Evolutionary conservation across 2,888 invertebrate species (phyloP).

Genomic region (Syritta pipiens): DNA sequence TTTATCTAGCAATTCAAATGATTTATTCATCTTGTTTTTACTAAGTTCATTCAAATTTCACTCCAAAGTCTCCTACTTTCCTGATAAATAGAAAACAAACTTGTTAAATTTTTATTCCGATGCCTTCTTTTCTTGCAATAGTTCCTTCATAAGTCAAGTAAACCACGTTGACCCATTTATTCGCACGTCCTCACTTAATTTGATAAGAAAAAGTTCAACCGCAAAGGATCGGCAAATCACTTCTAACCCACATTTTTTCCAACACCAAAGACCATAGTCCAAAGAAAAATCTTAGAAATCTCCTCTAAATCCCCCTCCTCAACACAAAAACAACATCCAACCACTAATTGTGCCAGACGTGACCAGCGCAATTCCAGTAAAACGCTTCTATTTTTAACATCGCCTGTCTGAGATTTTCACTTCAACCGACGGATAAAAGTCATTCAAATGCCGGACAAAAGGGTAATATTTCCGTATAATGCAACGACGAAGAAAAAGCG

Average conservation of each 20-base stretch:
- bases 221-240: background rate
- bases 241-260: conserved; percentile 19
- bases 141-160: too few species aligned
- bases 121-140: too few species aligned
- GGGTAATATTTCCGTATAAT: conserved; percentile 45
- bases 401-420: conserved; percentile 31
- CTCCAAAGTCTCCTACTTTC: too few species aligned
- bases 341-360: conserved; percentile 26
- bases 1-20: too few species aligned
- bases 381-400: conserved; percentile 34
- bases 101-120: too few species aligned
- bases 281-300: conserved; percentile 9
- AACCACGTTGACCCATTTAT: too few species aligned
- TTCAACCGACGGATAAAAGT: conserved; percentile 59
- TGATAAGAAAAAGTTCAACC: too few species aligned
- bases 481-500: conserved; percentile 27
- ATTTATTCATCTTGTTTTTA: too few species aligned
- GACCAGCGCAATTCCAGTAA: conserved; percentile 28
- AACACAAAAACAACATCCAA: background rate
- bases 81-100: too few species aligned
- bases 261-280: background rate
- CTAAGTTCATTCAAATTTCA: too few species aligned
- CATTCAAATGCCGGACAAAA: conserved; percentile 57
- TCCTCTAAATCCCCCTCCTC: background rate
- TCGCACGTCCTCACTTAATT: too few species aligned